Conservation (phyloP, 2,113 vertebrate species). For the Turdus rufiventris region DNA sequence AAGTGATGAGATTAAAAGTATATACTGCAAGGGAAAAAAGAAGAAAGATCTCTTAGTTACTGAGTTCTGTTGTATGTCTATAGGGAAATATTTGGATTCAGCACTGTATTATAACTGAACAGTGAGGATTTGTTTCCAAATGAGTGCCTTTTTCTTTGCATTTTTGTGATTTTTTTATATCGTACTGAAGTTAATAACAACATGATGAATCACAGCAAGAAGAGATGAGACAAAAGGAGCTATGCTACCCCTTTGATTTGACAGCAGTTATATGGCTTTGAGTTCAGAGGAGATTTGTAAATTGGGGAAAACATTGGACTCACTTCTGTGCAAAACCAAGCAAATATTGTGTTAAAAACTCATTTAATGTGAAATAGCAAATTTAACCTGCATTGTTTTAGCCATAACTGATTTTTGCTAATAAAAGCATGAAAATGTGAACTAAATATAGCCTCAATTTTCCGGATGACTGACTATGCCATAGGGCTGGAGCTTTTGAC, state of each 20-base stretch:
- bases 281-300: background rate
- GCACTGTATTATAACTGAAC: background rate
- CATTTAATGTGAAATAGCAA: slow-evolving; percentile 7
- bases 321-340: background rate
- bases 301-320: background rate
- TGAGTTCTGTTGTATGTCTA: background rate
- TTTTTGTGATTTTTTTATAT: background rate
- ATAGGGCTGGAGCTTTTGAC: slow-evolving; percentile 21
- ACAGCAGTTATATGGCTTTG: background rate
- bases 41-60: background rate
- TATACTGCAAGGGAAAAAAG: background rate
- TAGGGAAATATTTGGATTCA: background rate
- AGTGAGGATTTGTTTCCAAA: background rate
- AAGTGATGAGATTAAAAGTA: background rate
- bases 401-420: slow-evolving; percentile 24
- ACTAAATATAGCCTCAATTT: slow-evolving; percentile 57
- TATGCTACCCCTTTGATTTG: background rate
- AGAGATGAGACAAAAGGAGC: background rate
- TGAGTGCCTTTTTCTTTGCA: background rate
- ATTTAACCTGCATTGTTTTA: slow-evolving; percentile 23
- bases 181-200: background rate
- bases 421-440: slow-evolving; percentile 37
- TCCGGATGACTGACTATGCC: slow-evolving; percentile 29
- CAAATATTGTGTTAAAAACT: background rate
- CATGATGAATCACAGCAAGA: background rate